A percentile compares a stretch with the other conserved stretches of the same genome.
Conservation (phyloP, 2,797 vertebrate genomes). For the Sarcophilus harrisii region DNA sequence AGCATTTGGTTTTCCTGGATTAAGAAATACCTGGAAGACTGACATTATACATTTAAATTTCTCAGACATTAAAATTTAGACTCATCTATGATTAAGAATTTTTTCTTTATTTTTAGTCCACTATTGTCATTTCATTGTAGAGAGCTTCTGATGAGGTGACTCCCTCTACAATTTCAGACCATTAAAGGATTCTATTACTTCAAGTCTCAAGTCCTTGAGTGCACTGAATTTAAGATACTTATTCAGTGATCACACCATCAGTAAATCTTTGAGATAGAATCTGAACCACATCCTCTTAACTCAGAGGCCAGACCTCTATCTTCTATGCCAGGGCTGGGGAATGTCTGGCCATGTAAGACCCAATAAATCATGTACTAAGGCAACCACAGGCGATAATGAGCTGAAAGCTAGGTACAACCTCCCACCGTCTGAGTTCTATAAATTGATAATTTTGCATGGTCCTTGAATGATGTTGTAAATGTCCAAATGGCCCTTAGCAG, state of each 20-base stretch:
- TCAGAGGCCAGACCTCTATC: not conserved
- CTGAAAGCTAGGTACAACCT: no score
- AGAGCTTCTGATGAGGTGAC: not conserved
- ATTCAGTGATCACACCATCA: not conserved
- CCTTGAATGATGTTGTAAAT: no score
- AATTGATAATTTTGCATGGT: no score
- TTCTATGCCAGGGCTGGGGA: not conserved
- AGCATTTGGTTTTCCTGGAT: not conserved
- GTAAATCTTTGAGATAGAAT: not conserved
- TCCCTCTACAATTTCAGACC: not conserved
- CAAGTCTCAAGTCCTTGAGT: not conserved
- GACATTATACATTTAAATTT: not conserved
- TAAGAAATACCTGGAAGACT: not conserved
- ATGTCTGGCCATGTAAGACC: no score
- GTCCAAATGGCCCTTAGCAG: no score
- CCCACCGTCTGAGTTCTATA: no score
- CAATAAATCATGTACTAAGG: no score
- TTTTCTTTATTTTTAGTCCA: slow-evolving; percentile 9
- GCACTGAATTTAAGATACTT: not conserved
- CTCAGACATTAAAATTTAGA: slow-evolving; percentile 10
- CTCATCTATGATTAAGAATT: not conserved
- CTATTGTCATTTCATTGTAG: not conserved
- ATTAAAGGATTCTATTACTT: not conserved
- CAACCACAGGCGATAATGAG: no score
- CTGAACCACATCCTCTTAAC: not conserved